A percentile compares a stretch with the other conserved stretches of the same genome.
Conservation (phyloP, 2,113 vertebrate genomes). For the Tiliqua scincoides region DNA sequence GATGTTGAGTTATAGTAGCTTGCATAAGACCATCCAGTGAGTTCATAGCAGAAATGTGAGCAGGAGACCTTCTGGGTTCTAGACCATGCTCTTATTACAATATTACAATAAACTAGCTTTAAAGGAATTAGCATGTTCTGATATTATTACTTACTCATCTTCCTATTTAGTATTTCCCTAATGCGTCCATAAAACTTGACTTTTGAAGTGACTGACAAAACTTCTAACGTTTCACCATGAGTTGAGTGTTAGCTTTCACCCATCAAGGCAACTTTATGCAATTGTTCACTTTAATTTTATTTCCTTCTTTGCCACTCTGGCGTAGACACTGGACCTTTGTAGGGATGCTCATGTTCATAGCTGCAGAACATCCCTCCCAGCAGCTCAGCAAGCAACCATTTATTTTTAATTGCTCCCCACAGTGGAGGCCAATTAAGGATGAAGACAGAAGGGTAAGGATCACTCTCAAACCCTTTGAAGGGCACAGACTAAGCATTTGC, state of each 20-base stretch:
- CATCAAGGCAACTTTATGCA: not conserved
- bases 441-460: constrained; percentile 74
- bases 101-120: not conserved
- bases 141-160: not conserved
- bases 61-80: not conserved
- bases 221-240: constrained; percentile 16
- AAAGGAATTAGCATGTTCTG: fast-evolving
- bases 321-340: constrained; percentile 11
- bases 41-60: not conserved
- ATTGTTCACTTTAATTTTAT: not conserved
- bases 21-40: not conserved
- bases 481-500: constrained; percentile 71
- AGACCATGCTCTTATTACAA: not conserved
- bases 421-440: constrained; percentile 77
- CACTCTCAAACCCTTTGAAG: constrained; percentile 71
- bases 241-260: not conserved
- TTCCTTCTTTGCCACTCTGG: not conserved
- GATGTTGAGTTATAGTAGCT: not conserved
- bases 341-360: constrained; percentile 32
- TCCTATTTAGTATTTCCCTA: not conserved
- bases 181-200: not conserved
- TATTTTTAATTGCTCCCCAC: constrained; percentile 78
- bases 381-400: constrained; percentile 72
- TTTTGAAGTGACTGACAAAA: constrained; percentile 11
- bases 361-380: constrained; percentile 55